These are phyloP conservation scores for Penaeus indicus DNA, from an alignment of 1,140 invertebrate genomes.

Conservation along the genomic window DNA sequence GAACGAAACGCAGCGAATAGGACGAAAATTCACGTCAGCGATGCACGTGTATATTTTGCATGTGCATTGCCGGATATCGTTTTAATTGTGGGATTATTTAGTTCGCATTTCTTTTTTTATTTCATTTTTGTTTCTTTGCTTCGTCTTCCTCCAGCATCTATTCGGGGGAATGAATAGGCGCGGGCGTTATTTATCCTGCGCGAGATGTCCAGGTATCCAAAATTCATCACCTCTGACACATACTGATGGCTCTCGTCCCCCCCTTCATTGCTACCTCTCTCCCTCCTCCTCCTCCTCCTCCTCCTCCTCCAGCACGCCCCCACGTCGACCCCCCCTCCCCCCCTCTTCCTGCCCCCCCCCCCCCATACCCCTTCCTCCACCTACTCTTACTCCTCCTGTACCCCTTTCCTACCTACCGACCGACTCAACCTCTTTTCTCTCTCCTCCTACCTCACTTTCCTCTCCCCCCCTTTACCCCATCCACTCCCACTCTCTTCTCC, in stretches of 20 bases:
- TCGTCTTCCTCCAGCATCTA: too few relatives aligned
- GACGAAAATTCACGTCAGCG: constrained; percentile 28
- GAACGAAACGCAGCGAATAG: constrained; percentile 1
- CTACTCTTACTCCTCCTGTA: too few relatives aligned
- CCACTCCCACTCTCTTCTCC: not conserved
- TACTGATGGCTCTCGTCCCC: not conserved
- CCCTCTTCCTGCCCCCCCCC: not conserved
- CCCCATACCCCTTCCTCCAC: not conserved
- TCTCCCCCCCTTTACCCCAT: not conserved
- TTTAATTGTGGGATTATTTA: not conserved
- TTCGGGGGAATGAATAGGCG: too few relatives aligned
- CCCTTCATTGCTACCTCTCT: too few relatives aligned
- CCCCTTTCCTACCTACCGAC: too few relatives aligned
- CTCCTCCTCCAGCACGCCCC: not conserved
- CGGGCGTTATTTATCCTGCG: too few relatives aligned
- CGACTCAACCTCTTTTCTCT: not conserved
- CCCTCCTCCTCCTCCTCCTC: not conserved
- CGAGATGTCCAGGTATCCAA: too few relatives aligned
- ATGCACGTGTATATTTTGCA: constrained; percentile 6
- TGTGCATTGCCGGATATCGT: not conserved
- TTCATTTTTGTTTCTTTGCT: not conserved
- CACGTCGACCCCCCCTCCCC: not conserved
- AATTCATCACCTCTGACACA: not conserved
- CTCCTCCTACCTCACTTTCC: not conserved
- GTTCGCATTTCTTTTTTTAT: not conserved